Conservation (phyloP, 2,888 invertebrate species). For the Pedicia rivosa region DNA sequence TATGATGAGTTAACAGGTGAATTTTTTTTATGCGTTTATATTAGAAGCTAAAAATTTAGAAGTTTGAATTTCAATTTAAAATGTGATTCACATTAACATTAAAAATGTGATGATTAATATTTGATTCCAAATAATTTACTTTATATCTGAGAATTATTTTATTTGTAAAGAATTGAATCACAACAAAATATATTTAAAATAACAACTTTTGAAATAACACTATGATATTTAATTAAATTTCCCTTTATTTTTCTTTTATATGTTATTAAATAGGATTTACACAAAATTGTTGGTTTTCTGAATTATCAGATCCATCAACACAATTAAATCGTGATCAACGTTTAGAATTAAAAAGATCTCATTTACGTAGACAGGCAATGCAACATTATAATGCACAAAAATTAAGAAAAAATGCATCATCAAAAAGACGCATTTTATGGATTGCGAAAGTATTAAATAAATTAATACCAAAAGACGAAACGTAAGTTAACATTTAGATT, state of each 20-base stretch:
- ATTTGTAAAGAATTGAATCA: too few relatives aligned
- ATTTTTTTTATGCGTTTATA: neutral
- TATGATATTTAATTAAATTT: too few relatives aligned
- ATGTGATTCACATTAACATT: too few relatives aligned
- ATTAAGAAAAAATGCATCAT: conserved; percentile 21
- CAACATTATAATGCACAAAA: conserved; percentile 24
- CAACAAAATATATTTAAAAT: too few relatives aligned
- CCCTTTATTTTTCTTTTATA: too few relatives aligned
- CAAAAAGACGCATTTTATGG: conserved; percentile 22
- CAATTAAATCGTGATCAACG: conserved; percentile 23
- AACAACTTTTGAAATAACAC: too few relatives aligned
- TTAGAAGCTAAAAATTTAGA: too few relatives aligned
- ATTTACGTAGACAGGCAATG: conserved; percentile 25
- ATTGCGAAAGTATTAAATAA: conserved; percentile 26
- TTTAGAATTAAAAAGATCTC: conserved; percentile 23
- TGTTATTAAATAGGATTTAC: too few relatives aligned
- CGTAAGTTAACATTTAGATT: conserved; percentile 15
- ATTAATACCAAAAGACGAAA: conserved; percentile 19
- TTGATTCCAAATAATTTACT: too few relatives aligned
- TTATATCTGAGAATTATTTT: too few relatives aligned
- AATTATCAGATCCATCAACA: neutral
- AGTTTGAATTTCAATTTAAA: too few relatives aligned
- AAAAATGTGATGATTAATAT: too few relatives aligned
- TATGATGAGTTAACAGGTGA: conserved; percentile 16
- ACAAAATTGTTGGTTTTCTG: conserved; percentile 23